Evolutionary conservation across 2,113 vertebrate genomes (phyloP), one percentile per base, ranked within the genome.

Genomic region (Centropus bengalensis): DNA sequence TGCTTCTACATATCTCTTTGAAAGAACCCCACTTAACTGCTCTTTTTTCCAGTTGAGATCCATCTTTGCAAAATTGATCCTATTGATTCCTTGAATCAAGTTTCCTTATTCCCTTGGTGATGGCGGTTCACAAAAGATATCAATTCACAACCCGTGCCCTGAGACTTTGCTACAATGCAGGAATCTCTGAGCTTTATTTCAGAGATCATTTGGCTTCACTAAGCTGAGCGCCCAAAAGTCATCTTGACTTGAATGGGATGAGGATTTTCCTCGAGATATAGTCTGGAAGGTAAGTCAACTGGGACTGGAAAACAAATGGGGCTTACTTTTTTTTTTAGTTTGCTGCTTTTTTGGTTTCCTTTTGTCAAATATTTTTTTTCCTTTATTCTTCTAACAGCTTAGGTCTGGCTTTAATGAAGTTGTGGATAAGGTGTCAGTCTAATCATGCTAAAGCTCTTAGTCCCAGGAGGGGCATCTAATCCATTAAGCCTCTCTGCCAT

Each of bases 311-410:
- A 80, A 55, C 42, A 88, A 80, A 73, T 2, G 11, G 59, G 15
- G 8, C 16, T 45, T 87, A 91, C 75, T 33, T 91, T 63, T 8
- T 28, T 33, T 91, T 63, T 8, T 28, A 42, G 24, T 54, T 86
- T 18, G 15, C 62, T 82, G 36, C 27, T 71, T 62, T 67, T 30
- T 58, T 77, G 18, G 24, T 45, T 91, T 85, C 24, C 63, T 80
- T 49, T 45, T 86, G 56, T 63, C 60, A 81, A 86, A 71, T 71
- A 54, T 27, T 92, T 88, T 77, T 22, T 95, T 92, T 90, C 52
- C 68, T 90, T 90, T 86, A 13, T 81, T 86, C 23, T 38, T 80
- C 51, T 60, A 32, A 54, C 74, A 66, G 55, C 68, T 86, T 26
- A 32, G 12, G 58, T 77, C 14, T 81, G 68, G 18, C 47, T 90